A percentile compares a stretch with the other conserved stretches of the same genome.
Evolutionary conservation across 2,113 vertebrate genomes (phyloP).

Genomic region (Leucoraja erinaceus): DNA sequence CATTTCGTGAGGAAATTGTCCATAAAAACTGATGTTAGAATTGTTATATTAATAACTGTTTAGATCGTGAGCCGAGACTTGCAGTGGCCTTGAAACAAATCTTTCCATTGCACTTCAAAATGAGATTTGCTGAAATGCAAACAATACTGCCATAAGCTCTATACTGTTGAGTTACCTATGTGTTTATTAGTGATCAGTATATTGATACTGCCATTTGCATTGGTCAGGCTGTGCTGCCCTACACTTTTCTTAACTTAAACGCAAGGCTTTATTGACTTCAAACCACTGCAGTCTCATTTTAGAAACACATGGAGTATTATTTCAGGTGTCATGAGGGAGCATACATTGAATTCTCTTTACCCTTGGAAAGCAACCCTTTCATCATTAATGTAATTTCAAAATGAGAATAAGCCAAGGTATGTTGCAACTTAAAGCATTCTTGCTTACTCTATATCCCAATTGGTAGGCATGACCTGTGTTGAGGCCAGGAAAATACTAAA

Average conservation of each 20-base stretch:
- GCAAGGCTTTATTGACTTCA: background rate
- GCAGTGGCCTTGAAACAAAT: background rate
- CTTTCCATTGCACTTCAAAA: background rate
- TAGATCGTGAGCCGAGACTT: background rate
- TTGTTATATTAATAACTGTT: background rate
- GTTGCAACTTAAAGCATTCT: background rate
- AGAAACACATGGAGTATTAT: background rate
- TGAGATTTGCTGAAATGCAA: background rate
- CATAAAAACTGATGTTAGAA: background rate
- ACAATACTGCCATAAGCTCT: background rate
- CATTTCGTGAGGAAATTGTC: background rate
- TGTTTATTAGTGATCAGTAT: background rate
- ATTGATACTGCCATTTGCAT: background rate
- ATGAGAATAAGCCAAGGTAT: background rate
- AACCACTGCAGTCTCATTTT: background rate
- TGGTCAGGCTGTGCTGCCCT: background rate
- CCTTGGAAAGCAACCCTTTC: background rate
- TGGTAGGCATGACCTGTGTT: background rate
- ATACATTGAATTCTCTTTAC: background rate
- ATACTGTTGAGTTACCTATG: background rate
- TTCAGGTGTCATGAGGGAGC: slow-evolving; percentile 2
- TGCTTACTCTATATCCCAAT: background rate
- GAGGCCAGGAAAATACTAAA: background rate
- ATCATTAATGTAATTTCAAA: background rate
- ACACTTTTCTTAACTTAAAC: background rate